These are phyloP conservation scores for Diplazon laetatorius DNA, from an alignment of 2,888 invertebrate species.

Conservation along the genomic window DNA sequence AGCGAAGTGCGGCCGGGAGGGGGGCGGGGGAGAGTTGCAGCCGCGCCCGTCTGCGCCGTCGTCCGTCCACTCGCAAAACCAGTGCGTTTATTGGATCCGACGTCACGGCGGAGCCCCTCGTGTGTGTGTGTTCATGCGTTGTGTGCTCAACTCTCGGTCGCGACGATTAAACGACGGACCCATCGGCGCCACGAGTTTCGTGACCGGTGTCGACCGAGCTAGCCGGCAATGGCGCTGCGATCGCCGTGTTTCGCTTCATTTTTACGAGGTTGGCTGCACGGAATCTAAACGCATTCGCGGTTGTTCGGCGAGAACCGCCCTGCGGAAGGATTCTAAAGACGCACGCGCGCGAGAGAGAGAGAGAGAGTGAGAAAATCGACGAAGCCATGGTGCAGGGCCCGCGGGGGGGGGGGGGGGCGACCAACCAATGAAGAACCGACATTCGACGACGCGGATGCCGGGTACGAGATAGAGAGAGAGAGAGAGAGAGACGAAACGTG, in stretches of 20 bases:
- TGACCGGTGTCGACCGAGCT: not conserved
- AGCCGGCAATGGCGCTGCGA: conserved; percentile 24
- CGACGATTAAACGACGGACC: not conserved
- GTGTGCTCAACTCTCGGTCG: conserved; percentile 56
- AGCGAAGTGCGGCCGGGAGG: conserved; percentile 18
- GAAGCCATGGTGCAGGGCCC: no score
- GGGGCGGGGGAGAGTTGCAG: conserved; percentile 65
- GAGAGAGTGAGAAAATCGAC: no score
- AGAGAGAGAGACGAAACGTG: conserved; percentile 47
- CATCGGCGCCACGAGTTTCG: conserved; percentile 21
- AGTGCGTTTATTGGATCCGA: conserved; percentile 52
- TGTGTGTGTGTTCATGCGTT: conserved; percentile 64
- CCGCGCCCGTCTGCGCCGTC: conserved; percentile 76
- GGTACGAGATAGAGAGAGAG: no score
- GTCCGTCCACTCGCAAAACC: conserved; percentile 59
- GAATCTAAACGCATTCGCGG: not conserved
- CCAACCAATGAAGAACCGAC: no score
- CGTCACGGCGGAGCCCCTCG: conserved; percentile 55
- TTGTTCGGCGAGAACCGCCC: not conserved
- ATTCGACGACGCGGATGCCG: no score
- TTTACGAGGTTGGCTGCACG: conserved; percentile 6
- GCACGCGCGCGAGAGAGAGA: conserved; percentile 46
- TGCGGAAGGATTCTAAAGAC: conserved; percentile 23
- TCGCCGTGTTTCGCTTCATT: not conserved
- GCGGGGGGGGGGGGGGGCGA: no score